Evolutionary conservation across 2,113 vertebrate species (phyloP).

Genomic region (Hystrix cristata): DNA sequence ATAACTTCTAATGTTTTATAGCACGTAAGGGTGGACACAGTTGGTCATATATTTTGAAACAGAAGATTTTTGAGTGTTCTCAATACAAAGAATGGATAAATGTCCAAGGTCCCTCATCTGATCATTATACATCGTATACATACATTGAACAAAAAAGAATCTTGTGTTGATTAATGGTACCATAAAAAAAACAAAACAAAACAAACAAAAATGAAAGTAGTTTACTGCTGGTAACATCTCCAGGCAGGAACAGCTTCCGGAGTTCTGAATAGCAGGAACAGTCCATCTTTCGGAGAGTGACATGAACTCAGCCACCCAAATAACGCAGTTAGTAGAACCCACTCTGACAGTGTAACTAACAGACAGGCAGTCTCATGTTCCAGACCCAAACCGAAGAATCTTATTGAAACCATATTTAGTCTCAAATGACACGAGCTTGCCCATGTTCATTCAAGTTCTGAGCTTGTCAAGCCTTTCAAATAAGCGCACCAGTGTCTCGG

Average conservation of each 20-base stretch:
- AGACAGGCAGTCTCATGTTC: neutral
- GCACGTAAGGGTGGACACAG: neutral
- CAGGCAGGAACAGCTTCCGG: neutral
- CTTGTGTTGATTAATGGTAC: neutral
- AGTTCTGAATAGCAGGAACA: neutral
- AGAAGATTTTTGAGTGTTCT: neutral
- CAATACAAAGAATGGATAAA: neutral
- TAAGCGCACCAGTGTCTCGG: neutral
- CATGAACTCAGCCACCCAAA: neutral
- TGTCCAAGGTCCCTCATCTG: neutral
- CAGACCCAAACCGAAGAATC: neutral
- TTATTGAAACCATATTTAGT: neutral
- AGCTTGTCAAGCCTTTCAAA: neutral
- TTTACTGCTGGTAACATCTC: neutral
- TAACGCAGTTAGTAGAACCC: neutral
- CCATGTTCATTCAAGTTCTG: neutral
- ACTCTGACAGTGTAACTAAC: neutral
- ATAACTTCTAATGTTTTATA: neutral
- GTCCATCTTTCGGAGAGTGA: neutral
- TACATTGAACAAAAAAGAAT: neutral
- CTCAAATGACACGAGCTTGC: neutral
- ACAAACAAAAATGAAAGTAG: no score
- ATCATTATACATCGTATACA: neutral
- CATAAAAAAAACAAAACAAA: no score
- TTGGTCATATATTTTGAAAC: neutral